Evolutionary conservation across 1,140 invertebrate genomes (phyloP).

Genomic region (Trichomalopsis sarcophagae): DNA sequence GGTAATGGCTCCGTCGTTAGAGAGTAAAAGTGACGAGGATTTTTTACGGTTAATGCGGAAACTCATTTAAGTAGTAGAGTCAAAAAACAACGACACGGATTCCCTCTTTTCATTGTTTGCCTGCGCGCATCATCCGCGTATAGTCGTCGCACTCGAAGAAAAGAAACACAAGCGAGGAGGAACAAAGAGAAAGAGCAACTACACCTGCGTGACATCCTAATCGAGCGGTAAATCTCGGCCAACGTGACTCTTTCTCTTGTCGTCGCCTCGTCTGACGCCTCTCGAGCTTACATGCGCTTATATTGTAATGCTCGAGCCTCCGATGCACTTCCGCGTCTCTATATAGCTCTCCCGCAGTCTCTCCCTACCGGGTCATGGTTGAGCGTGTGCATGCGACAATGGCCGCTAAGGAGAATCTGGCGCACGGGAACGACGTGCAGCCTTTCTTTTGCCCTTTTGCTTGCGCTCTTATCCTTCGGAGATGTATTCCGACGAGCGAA

Average conservation of each 20-base stretch:
- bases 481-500: too few species aligned
- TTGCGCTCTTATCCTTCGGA: too few species aligned
- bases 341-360: neutral
- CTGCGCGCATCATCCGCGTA: too few species aligned
- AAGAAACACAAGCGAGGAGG: too few species aligned
- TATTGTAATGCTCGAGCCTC: neutral
- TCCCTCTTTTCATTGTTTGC: too few species aligned
- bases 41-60: too few species aligned
- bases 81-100: too few species aligned
- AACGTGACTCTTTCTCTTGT: conserved; percentile 1
- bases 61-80: too few species aligned
- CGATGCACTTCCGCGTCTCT: neutral
- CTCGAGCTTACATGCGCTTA: neutral
- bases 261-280: neutral
- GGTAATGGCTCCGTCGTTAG: too few species aligned
- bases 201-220: conserved; percentile 44
- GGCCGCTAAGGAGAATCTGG: neutral
- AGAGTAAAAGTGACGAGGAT: too few species aligned
- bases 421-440: neutral
- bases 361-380: neutral
- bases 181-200: neutral
- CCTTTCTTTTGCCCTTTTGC: neutral
- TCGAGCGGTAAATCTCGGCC: conserved; percentile 41
- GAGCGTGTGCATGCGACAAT: neutral
- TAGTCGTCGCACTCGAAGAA: too few species aligned